Evolutionary conservation across 1,140 invertebrate species (phyloP), one percentile per base, ranked within the genome.

Genomic region (Drosophila melanogaster): DNA sequence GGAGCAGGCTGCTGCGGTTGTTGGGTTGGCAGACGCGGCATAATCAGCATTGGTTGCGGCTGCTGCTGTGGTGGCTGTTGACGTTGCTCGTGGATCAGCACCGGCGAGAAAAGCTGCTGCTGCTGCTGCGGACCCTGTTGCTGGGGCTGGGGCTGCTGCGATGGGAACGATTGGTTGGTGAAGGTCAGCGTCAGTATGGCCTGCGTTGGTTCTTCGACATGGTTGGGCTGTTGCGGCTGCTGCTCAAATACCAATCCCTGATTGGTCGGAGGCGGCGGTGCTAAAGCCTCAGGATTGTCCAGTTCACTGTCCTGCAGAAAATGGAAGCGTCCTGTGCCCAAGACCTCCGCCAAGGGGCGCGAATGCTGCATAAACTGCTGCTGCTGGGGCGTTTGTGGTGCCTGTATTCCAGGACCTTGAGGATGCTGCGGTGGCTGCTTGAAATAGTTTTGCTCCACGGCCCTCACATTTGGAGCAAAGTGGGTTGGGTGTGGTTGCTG

Each of bases 231-330:
- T 15, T 50, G 76, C 26, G 66, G 78, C 19, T 64, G 77, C 8
- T 74, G 66, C 37, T 87, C 86, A 19, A 90, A 90, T 2, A 86
- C 73, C 38, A 90, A 58, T 46, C 79, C 74, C 26, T 73, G 41
- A 35, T 74, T 77, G 40, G 77, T 19, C 38, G 72, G 43, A 24
- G 85, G 92, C 19, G 65, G 69, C 12, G 55, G 71, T n/a, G 67
- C 58, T 38, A 62, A 40, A 17, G 83, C 41, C 22, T 95, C 94
- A 0, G 95, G 95, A 41, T 95, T 94, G 90, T 96, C 96, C 51
- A 96, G 93, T 92, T 96, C 95, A 41, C 95, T 96, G 79, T 96
- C 95, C 92, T 96, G 95, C 19, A 96, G 93, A 81, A 96, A 96
- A 90, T 94, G 95, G 91, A 96, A 96, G 80, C 95, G 96, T 59